phyloP scores from a whole-genome alignment of 1,140 invertebrate genomes.

The Triops cancriformis region DNA sequence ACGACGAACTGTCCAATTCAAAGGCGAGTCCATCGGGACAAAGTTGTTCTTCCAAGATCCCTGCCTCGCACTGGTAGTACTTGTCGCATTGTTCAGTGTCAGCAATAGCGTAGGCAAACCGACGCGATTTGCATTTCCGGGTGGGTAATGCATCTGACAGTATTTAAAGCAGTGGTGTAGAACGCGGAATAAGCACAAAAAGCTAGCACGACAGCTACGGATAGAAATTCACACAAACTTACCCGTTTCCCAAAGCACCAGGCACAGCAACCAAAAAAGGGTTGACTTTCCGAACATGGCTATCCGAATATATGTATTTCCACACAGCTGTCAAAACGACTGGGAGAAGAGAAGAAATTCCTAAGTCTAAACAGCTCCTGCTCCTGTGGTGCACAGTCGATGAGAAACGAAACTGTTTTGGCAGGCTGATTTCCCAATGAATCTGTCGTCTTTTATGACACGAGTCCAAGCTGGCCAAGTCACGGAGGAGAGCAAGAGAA shows the following conservation, averaged over 20 bases:
- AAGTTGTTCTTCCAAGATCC: slow-evolving; percentile 35
- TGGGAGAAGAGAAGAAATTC: no score
- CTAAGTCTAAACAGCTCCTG: no score
- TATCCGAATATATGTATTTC: background rate
- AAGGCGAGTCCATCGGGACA: slow-evolving; percentile 24
- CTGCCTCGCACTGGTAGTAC: slow-evolving; percentile 40
- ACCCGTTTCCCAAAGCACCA: background rate
- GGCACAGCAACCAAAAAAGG: background rate
- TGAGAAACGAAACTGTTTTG: no score
- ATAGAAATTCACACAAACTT: background rate
- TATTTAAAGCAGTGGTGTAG: background rate
- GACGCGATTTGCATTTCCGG: slow-evolving; percentile 12
- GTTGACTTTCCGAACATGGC: background rate
- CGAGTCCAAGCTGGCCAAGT: no score
- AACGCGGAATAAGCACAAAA: background rate
- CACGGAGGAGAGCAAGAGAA: no score
- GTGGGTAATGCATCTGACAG: background rate
- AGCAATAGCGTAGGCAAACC: slow-evolving; percentile 34
- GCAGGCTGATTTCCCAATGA: no score
- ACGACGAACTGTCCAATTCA: slow-evolving; percentile 23
- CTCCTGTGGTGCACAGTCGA: no score
- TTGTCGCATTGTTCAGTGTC: slow-evolving; percentile 40
- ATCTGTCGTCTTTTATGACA: no score
- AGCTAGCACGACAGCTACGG: background rate
- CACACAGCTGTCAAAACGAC: no score